These are phyloP conservation scores for Pterostichus madidus DNA, from an alignment of 2,888 invertebrate genomes.

Conservation along the genomic window DNA sequence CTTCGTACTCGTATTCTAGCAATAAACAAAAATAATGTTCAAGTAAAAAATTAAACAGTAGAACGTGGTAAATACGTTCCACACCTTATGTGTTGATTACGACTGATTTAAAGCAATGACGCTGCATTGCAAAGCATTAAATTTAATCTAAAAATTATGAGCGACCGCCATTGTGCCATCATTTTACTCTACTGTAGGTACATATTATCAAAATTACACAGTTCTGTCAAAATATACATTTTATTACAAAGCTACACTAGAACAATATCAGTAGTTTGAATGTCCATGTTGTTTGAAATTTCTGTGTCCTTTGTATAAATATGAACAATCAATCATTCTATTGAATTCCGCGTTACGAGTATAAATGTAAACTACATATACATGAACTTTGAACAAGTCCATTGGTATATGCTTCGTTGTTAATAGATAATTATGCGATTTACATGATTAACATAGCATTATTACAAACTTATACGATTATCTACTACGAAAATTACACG, in stretches of 20 bases:
- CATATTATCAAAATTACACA: slow-evolving; percentile 12
- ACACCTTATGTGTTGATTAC: no score
- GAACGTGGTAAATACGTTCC: no score
- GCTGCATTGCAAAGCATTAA: no score
- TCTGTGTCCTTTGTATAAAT: slow-evolving; percentile 39
- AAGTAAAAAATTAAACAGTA: no score
- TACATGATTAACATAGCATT: background rate
- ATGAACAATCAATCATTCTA: slow-evolving; percentile 39
- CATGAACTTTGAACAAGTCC: slow-evolving; percentile 27
- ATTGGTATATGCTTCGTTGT: background rate
- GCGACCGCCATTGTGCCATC: slow-evolving; percentile 3
- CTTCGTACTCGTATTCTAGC: no score
- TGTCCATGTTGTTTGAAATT: background rate
- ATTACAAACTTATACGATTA: slow-evolving; percentile 11
- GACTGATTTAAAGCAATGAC: no score
- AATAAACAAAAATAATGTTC: no score
- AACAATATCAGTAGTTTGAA: slow-evolving; percentile 23
- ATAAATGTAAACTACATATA: slow-evolving; percentile 24
- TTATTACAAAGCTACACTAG: background rate
- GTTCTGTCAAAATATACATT: slow-evolving; percentile 19
- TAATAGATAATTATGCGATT: slow-evolving; percentile 21
- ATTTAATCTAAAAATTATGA: slow-evolving; percentile 4
- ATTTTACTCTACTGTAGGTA: background rate
- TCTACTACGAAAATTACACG: background rate
- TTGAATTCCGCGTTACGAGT: slow-evolving; percentile 31